Percentiles rank a stretch among this genome's conserved stretches.
Evolutionary conservation across 2,797 vertebrate species (phyloP).

Genomic region (Dromococcyx pavoninus): DNA sequence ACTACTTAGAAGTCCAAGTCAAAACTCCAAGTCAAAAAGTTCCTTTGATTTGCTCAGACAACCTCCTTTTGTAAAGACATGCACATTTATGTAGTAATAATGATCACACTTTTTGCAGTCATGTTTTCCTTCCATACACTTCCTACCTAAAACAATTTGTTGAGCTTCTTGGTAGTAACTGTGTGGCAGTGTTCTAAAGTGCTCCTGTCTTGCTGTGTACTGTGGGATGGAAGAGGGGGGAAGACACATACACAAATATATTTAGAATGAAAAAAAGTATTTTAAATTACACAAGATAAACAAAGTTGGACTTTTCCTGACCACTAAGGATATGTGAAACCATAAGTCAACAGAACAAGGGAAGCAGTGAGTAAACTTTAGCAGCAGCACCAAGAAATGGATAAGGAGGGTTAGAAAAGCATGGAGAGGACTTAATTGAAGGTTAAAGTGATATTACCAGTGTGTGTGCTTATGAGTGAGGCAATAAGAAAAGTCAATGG

Average conservation of each 20-base stretch:
- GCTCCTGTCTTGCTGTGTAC: slow-evolving; percentile 69
- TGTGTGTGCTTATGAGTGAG: background rate
- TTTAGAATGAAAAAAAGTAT: background rate
- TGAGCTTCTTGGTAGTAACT: slow-evolving; percentile 67
- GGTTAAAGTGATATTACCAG: background rate
- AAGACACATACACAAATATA: background rate
- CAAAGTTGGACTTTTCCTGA: background rate
- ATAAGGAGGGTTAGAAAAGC: background rate
- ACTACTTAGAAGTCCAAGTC: background rate
- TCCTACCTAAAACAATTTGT: slow-evolving; percentile 66
- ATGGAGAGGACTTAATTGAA: background rate
- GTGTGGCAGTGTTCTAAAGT: slow-evolving; percentile 45
- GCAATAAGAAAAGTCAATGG: background rate
- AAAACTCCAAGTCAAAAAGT: no score
- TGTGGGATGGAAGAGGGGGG: background rate
- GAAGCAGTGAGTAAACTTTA: background rate
- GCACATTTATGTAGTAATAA: background rate
- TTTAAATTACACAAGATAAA: background rate
- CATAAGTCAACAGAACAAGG: accelerated
- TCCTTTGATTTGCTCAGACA: background rate
- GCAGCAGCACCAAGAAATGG: background rate
- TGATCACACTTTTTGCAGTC: background rate
- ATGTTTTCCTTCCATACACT: background rate
- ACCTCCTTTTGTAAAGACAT: background rate
- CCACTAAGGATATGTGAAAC: background rate